Base-by-base conservation (phyloP, 2,888 invertebrate genomes). In the Drosophila kanekoi region DNA sequence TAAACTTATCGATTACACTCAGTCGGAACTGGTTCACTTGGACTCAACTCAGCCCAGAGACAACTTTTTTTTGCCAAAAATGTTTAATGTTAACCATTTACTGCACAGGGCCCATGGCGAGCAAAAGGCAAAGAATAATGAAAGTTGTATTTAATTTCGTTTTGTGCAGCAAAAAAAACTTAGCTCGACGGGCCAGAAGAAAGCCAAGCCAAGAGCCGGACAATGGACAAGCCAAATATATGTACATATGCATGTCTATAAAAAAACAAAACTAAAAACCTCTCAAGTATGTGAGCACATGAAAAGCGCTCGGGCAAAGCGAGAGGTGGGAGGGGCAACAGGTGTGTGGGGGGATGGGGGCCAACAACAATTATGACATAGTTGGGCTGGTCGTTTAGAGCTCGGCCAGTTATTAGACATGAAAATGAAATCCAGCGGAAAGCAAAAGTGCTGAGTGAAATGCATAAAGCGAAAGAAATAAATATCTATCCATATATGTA, bases 361-460 rank as follows among this genome's bases (percentile, higher is more conserved):
- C 14, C 33, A 47, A 28, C 51, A 44, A 54, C 81, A 83, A 83
- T 81, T 81, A 81, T 81, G 84, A 81, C 81, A 81, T 82, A 79
- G 66, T 75, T 63, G 65, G 66, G 52, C 65, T 52, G 53, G 41
- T 32, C 47, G 54, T 44, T 54, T 54, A 56, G 40, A 61, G 60
- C 44, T 32, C 59, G 40, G 64, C 11, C 53, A 53, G 60, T 65
- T 49, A 65, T 56, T 61, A 60, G 71, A 67, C 61, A 69, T 72
- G 67, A 81, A 78, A 81, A 72, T 70, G 73, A 83, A 83, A 69
- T 73, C 72, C 61, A 66, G 76, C 75, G 66, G 73, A 81, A 81
- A 81, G 81, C 81, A 81, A 81, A 73, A 81, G 83, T 81, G 78
- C 80, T 74, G 65, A 60, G 67, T 72, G 66, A 71, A 71, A 71